phyloP scores from a whole-genome alignment of 2,888 invertebrate genomes.

The Stegana nigrithorax region DNA sequence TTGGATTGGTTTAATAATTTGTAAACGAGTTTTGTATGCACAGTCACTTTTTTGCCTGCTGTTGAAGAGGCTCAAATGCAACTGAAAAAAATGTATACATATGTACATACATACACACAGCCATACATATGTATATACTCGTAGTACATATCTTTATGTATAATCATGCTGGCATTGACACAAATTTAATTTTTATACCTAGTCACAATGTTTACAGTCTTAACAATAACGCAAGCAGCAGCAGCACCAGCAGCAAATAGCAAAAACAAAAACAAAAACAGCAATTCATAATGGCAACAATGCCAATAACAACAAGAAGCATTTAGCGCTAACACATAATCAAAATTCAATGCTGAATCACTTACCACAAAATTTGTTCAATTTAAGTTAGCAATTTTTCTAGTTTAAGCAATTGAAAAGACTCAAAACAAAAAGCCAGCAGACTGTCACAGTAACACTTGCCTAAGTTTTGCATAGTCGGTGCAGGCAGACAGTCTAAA shows the following conservation, averaged over 20 bases:
- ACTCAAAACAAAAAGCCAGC: no score
- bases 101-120: no score
- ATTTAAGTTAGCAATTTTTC: background rate
- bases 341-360: background rate
- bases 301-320: background rate
- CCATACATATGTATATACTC: no score
- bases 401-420: no score
- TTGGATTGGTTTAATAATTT: background rate
- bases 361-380: background rate
- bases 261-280: conserved; percentile 31
- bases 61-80: background rate
- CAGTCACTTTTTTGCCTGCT: no score
- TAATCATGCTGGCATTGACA: conserved; percentile 57
- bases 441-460: no score
- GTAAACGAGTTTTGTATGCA: conserved; percentile 1
- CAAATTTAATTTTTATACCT: conserved; percentile 38
- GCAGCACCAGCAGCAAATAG: conserved; percentile 23
- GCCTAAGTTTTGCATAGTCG: no score
- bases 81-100: conserved; percentile 19
- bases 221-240: conserved; percentile 23
- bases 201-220: conserved; percentile 1
- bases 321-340: background rate
- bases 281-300: conserved; percentile 19
- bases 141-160: no score
- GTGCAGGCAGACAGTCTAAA: no score